phyloP scores from a whole-genome alignment of 2,113 vertebrate species.

The Dicentrarchus labrax region DNA sequence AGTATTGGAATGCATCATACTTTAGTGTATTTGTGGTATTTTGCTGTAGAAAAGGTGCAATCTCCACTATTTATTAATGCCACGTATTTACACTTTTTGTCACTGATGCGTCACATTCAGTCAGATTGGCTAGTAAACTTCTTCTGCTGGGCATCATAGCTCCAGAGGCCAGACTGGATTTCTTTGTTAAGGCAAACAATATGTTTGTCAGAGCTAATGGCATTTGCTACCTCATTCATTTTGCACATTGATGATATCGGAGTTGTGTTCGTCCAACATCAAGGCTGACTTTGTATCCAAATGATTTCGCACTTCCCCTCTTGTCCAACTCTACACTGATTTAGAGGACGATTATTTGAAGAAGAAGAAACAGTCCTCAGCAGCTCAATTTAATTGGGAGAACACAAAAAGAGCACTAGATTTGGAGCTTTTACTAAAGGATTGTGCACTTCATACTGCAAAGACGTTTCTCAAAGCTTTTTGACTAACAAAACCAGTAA shows the following conservation, averaged over 20 bases:
- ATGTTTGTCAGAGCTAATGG: slow-evolving; percentile 64
- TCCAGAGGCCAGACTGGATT: slow-evolving; percentile 20
- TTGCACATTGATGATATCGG: slow-evolving; percentile 35
- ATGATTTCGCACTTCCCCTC: neutral
- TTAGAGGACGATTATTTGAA: neutral
- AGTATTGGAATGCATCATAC: too few species aligned
- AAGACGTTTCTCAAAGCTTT: too few species aligned
- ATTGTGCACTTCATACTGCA: too few species aligned
- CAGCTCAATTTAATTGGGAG: neutral
- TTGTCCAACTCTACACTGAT: neutral
- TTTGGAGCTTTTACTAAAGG: too few species aligned
- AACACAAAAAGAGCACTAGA: too few species aligned
- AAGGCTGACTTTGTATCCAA: neutral
- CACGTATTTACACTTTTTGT: neutral
- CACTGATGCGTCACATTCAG: neutral
- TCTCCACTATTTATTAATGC: neutral
- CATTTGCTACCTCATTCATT: slow-evolving; percentile 29
- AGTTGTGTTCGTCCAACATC: slow-evolving; percentile 31
- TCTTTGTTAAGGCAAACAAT: slow-evolving; percentile 46
- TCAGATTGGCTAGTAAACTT: neutral
- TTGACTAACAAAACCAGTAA: too few species aligned
- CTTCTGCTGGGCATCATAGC: neutral
- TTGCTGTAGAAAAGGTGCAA: too few species aligned
- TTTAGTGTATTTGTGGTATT: too few species aligned
- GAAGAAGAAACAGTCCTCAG: neutral